Evolutionary conservation across 2,113 vertebrate species (phyloP).

Genomic region (Alligator sinensis): DNA sequence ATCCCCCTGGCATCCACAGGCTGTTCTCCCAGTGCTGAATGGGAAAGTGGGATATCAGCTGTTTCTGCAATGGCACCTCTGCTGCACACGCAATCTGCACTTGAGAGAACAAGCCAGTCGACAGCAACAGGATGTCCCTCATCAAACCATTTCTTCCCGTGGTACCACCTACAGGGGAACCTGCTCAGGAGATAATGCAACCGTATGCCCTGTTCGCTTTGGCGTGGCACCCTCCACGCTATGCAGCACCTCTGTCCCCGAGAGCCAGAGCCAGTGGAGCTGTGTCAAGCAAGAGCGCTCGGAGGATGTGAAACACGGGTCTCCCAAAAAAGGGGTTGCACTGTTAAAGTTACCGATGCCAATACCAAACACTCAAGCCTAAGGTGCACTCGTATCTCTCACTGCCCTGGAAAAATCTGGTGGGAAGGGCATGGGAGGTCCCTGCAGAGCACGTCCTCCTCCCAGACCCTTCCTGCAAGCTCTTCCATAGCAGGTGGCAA

Average conservation of each 20-base stretch:
- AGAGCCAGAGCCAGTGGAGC: background rate
- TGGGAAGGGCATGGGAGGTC: background rate
- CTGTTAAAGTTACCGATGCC: background rate
- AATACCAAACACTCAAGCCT: background rate
- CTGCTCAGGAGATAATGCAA: rapidly evolving
- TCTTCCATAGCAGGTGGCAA: background rate
- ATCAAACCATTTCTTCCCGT: background rate
- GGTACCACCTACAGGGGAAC: rapidly evolving
- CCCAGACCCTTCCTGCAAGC: background rate
- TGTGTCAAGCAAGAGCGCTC: background rate
- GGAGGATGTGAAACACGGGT: background rate
- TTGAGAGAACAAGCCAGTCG: rapidly evolving
- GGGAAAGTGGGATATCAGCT: background rate
- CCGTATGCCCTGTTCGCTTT: rapidly evolving
- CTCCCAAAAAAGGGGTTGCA: background rate
- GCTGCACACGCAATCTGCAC: rapidly evolving
- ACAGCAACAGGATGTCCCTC: rapidly evolving
- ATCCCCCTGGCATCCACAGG: background rate
- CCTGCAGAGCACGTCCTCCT: background rate
- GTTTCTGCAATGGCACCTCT: rapidly evolving
- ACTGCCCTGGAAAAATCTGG: background rate
- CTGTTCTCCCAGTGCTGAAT: background rate
- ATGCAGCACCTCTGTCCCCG: background rate
- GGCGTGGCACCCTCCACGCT: background rate
- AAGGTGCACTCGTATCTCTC: rapidly evolving